These are phyloP conservation scores for Prinia subflava DNA, from an alignment of 2,113 vertebrate genomes.

Conservation along the genomic window DNA sequence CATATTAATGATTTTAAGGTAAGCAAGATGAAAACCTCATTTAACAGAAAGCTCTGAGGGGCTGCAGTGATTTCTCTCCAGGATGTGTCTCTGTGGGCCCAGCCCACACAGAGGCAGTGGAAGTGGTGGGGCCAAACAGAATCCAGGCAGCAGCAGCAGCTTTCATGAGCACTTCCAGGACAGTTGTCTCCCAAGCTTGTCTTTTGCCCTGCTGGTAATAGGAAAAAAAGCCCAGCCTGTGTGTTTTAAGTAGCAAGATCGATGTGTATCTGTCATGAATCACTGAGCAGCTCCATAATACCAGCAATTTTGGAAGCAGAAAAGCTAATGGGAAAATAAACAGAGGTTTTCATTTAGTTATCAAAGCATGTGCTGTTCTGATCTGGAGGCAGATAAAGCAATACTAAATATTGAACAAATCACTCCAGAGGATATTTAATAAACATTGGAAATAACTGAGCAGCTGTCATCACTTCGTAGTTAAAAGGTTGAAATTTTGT, in stretches of 20 bases:
- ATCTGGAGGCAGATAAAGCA: conserved; percentile 45
- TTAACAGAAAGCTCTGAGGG: neutral
- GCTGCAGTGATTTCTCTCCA: neutral
- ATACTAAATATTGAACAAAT: conserved; percentile 19
- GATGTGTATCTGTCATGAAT: neutral
- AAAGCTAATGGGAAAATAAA: conserved; percentile 9
- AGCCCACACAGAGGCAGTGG: neutral
- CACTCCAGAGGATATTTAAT: conserved; percentile 3
- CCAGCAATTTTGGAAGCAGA: conserved; percentile 5
- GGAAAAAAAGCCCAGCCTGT: neutral
- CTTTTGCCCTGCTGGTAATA: neutral
- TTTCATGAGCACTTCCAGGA: neutral
- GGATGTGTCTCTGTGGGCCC: neutral
- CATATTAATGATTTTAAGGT: conserved; percentile 98
- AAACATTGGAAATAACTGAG: conserved; percentile 6
- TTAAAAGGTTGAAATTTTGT: conserved; percentile 6
- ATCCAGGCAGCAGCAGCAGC: neutral
- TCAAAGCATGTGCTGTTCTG: conserved; percentile 13
- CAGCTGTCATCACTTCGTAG: neutral
- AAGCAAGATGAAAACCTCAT: neutral
- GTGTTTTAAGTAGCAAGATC: neutral
- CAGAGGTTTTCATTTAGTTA: conserved; percentile 15
- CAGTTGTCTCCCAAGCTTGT: neutral
- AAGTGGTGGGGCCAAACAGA: accelerated
- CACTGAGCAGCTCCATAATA: conserved; percentile 6